phyloP scores from a whole-genome alignment of 2,888 invertebrate genomes.

The Dasysyrphus tricinctus region DNA sequence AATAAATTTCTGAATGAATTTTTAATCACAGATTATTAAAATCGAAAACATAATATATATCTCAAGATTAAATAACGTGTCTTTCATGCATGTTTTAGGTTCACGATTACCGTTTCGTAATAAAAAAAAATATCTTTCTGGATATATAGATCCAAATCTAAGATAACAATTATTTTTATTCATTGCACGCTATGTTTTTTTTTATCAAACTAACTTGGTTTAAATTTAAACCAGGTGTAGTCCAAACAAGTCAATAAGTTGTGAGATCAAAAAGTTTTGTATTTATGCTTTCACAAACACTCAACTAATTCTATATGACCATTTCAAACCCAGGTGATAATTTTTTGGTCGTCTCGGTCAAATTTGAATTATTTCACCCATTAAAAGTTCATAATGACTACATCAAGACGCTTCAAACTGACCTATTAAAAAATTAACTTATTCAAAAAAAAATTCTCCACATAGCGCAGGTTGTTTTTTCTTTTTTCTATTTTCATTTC shows the following conservation, averaged over 20 bases:
- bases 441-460: constrained; percentile 17
- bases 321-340: not conserved
- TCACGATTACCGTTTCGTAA: no score
- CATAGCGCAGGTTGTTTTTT: not conserved
- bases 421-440: constrained; percentile 19
- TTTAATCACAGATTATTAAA: no score
- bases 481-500: not conserved
- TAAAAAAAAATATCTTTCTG: no score
- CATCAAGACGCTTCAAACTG: constrained; percentile 1
- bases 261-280: not conserved
- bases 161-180: not conserved
- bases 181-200: not conserved
- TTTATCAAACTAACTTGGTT: not conserved
- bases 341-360: not conserved
- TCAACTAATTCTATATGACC: not conserved
- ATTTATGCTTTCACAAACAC: not conserved
- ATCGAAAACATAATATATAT: no score
- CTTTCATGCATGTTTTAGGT: no score
- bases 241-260: not conserved
- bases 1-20: no score
- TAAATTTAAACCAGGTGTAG: not conserved
- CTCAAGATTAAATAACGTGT: no score
- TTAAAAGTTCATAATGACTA: not conserved
- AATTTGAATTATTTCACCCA: not conserved
- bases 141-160: not conserved